Evolutionary conservation across 2,113 vertebrate species (phyloP), one percentile per base, ranked within the genome.

Genomic region (Cygnus buccinator): DNA sequence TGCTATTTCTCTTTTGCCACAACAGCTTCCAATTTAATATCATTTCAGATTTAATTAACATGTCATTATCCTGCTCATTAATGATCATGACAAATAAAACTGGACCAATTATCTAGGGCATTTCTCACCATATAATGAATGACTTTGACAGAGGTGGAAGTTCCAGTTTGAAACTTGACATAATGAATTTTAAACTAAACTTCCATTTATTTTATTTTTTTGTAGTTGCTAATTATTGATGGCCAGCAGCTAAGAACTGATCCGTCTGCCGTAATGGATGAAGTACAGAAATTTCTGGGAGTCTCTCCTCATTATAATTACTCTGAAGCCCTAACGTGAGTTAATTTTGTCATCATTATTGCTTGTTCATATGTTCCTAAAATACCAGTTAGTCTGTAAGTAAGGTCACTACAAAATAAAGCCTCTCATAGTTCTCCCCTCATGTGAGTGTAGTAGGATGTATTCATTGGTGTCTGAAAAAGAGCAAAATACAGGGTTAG

Each of bases 261-360:
- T 94, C 99, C 99, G 1, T 98, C 99, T 25, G 97, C 99, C 0
- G 98, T 99, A 72, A 99, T 99, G 99, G 99, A 99, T 93, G 99
- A 99, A 97, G 99, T 99, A 1, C 99, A 99, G 98, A 99, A 98
- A 97, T 99, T 99, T 96, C 97, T 99, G 78, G 99, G 99, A 88
- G 98, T 99, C 73, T 98, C 98, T 95, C 99, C 99, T 92, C 98
- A 99, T 95, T 99, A 99, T 61, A 99, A 99, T 98, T 99, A 99
- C 95, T 99, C 99, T 48, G 99, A 99, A 98, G 98, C 99, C 33
- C 98, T 99, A 81, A 99, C 98, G 99, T 99, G 97, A 99, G 99
- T 98, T 91, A 86, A 68, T 93, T 76, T 89, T n/a, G 74, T 94
- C 41, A 86, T 92, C n/a, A 50, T 55, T 83, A 80, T 85, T 66